These are phyloP conservation scores for Tiphia femorata DNA, from an alignment of 2,888 invertebrate genomes.

Conservation along the genomic window DNA sequence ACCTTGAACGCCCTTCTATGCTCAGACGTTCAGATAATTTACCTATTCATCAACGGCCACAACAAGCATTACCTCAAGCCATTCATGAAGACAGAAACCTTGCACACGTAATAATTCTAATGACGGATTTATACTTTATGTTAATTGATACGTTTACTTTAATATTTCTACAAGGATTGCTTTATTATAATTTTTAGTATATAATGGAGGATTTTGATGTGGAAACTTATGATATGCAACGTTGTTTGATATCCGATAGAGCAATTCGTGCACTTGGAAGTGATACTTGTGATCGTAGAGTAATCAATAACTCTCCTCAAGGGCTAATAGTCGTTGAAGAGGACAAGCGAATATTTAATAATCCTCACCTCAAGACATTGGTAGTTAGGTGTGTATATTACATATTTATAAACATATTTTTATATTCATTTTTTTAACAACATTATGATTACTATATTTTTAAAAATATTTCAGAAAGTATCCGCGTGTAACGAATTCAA, in stretches of 20 bases:
- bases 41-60: slow-evolving; percentile 40
- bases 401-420: slow-evolving; percentile 15
- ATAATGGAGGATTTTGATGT: slow-evolving; percentile 32
- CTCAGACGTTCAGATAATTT: slow-evolving; percentile 29
- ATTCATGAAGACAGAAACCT: slow-evolving; percentile 52
- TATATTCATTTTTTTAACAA: not conserved
- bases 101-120: slow-evolving; percentile 38
- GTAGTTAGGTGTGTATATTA: slow-evolving; percentile 59
- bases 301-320: slow-evolving; percentile 48
- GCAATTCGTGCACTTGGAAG: slow-evolving; percentile 61
- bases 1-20: slow-evolving; percentile 69
- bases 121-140: not conserved
- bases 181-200: slow-evolving; percentile 23
- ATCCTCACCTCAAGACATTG: slow-evolving; percentile 61
- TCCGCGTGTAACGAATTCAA: slow-evolving; percentile 74
- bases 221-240: slow-evolving; percentile 26
- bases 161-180: not conserved
- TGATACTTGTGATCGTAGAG: slow-evolving; percentile 50
- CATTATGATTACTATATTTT: not conserved
- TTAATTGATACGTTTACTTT: not conserved
- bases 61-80: slow-evolving; percentile 42
- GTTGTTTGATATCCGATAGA: slow-evolving; percentile 54
- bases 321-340: slow-evolving; percentile 52
- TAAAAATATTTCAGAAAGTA: slow-evolving; percentile 71
- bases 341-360: slow-evolving; percentile 54